phyloP scores from a whole-genome alignment of 2,113 vertebrate species.

The Actenoides hombroni region DNA sequence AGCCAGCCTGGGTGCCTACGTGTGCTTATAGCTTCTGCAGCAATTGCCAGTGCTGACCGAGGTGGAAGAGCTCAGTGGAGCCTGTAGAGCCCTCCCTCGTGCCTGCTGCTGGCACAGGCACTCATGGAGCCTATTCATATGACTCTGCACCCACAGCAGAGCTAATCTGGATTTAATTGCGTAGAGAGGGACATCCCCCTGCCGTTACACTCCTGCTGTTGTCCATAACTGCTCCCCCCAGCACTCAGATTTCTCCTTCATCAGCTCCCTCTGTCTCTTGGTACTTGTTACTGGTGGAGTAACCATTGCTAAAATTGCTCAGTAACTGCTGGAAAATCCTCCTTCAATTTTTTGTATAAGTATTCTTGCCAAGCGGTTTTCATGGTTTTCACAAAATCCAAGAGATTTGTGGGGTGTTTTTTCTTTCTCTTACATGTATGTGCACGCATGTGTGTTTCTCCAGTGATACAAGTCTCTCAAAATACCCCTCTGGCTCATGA shows the following conservation, averaged over 20 bases:
- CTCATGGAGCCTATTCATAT: rapidly evolving
- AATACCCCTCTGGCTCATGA: neutral
- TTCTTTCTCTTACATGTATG: neutral
- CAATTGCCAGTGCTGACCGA: neutral
- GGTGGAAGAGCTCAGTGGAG: neutral
- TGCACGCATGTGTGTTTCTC: neutral
- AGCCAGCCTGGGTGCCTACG: neutral
- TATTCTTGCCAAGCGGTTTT: neutral
- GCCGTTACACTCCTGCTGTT: neutral
- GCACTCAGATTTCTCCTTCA: neutral
- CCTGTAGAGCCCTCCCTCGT: neutral
- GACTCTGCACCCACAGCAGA: neutral
- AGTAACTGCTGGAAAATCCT: neutral
- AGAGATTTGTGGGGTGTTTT: neutral
- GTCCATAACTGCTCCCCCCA: neutral
- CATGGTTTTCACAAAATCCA: neutral
- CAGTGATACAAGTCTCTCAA: neutral
- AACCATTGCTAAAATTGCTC: neutral
- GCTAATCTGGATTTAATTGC: neutral
- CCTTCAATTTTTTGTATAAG: neutral
- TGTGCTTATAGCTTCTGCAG: neutral
- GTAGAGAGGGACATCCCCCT: neutral
- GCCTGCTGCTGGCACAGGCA: neutral
- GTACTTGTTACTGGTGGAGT: neutral
- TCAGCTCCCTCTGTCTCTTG: neutral